These are phyloP conservation scores for Stenurella melanura DNA, from an alignment of 2,888 invertebrate species.

Conservation along the genomic window DNA sequence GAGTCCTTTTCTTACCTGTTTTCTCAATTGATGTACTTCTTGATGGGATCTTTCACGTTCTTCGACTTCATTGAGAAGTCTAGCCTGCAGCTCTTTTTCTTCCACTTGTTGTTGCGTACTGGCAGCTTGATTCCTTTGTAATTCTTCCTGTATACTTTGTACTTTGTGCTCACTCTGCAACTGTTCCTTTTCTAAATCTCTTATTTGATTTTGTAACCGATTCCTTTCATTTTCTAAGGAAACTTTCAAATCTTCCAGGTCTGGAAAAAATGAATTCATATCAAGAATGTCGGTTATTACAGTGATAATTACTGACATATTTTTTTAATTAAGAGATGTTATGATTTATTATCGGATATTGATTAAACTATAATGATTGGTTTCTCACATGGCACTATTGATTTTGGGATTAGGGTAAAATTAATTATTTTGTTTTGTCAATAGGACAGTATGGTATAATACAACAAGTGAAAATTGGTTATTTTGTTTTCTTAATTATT, in stretches of 20 bases:
- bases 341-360: slow-evolving; percentile 29
- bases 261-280: slow-evolving; percentile 68
- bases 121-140: slow-evolving; percentile 82
- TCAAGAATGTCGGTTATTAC: neutral
- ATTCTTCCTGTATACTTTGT: slow-evolving; percentile 79
- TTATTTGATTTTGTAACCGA: slow-evolving; percentile 81
- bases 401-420: slow-evolving; percentile 39
- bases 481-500: neutral
- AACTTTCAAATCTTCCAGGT: slow-evolving; percentile 86
- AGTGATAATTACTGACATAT: slow-evolving; percentile 16
- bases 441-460: neutral
- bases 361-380: slow-evolving; percentile 36
- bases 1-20: slow-evolving; percentile 76
- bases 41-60: slow-evolving; percentile 85
- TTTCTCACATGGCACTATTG: slow-evolving; percentile 32
- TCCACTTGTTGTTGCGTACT: slow-evolving; percentile 83
- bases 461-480: neutral
- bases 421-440: slow-evolving; percentile 26
- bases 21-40: slow-evolving; percentile 83
- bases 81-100: slow-evolving; percentile 85
- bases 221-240: slow-evolving; percentile 85
- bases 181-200: slow-evolving; percentile 84
- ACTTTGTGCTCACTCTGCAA: slow-evolving; percentile 84
- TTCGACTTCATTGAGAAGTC: slow-evolving; percentile 81
- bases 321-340: slow-evolving; percentile 1